phyloP scores from a whole-genome alignment of 2,113 vertebrate species.

The Misgurnus mizolepis region DNA sequence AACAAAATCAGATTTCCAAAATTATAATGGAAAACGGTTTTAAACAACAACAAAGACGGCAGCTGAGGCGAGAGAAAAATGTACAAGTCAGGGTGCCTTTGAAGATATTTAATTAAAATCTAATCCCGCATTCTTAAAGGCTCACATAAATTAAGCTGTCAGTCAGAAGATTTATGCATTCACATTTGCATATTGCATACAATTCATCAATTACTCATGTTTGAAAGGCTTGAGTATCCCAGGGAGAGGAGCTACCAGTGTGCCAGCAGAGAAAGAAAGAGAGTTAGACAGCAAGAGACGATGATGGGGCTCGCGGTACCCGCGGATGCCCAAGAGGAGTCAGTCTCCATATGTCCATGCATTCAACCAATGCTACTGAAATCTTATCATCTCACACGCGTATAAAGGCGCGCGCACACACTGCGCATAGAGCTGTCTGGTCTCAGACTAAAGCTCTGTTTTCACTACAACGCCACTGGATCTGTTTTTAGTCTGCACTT shows the following conservation, averaged over 20 bases:
- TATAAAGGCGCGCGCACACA: slow-evolving; percentile 32
- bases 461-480: neutral
- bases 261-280: slow-evolving; percentile 63
- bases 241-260: slow-evolving; percentile 70
- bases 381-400: slow-evolving; percentile 12
- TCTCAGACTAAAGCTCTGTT: slow-evolving; percentile 3
- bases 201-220: slow-evolving; percentile 86
- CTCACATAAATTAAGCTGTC: slow-evolving; percentile 89
- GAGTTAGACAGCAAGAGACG: neutral
- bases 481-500: slow-evolving; percentile 1
- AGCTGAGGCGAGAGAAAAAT: slow-evolving; percentile 69
- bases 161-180: slow-evolving; percentile 88
- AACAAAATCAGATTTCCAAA: slow-evolving; percentile 58
- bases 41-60: slow-evolving; percentile 65
- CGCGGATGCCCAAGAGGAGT: slow-evolving; percentile 67
- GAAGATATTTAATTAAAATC: slow-evolving; percentile 92
- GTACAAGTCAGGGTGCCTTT: slow-evolving; percentile 85
- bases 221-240: slow-evolving; percentile 79
- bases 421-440: slow-evolving; percentile 6
- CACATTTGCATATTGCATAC: slow-evolving; percentile 85
- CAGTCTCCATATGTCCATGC: slow-evolving; percentile 72
- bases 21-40: slow-evolving; percentile 62
- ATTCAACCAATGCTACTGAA: slow-evolving; percentile 52
- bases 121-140: slow-evolving; percentile 89
- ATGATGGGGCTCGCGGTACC: slow-evolving; percentile 52